These are phyloP conservation scores for Benthosema pterotum DNA, from an alignment of 2,797 vertebrate genomes.

Conservation along the genomic window DNA sequence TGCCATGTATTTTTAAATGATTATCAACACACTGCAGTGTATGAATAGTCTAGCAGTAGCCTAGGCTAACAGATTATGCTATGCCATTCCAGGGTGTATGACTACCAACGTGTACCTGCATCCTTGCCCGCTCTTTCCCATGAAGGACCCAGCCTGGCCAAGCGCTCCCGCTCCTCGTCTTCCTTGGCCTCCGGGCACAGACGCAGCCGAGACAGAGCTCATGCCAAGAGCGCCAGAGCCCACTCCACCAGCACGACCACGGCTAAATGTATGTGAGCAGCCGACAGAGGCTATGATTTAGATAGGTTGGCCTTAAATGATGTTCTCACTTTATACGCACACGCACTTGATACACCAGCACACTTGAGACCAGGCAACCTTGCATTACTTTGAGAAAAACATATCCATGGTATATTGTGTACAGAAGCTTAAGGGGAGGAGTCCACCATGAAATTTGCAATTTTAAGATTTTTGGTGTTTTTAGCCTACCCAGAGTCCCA, in stretches of 20 bases:
- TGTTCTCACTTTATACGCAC: no score
- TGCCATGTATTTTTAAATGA: no score
- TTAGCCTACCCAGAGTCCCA: no score
- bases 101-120: constrained; percentile 82
- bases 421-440: no score
- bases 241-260: constrained; percentile 73
- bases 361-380: no score
- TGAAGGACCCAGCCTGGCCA: constrained; percentile 72
- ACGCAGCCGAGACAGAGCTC: constrained; percentile 78
- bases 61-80: constrained; percentile 22
- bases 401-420: no score
- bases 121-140: constrained; percentile 71
- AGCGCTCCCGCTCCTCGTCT: constrained; percentile 76
- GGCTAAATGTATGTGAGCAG: constrained; percentile 78
- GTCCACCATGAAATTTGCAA: no score
- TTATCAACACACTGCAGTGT: no score
- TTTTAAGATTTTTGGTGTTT: no score
- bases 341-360: no score
- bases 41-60: no score
- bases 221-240: constrained; percentile 78
- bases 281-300: constrained; percentile 7
- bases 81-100: constrained; percentile 69
- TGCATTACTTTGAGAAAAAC: no score
- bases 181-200: constrained; percentile 75
- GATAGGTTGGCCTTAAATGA: neutral